A percentile compares a stretch with the other conserved stretches of the same genome.
Evolutionary conservation across 2,888 invertebrate species (phyloP).

Genomic region (Xylota sylvarum): DNA sequence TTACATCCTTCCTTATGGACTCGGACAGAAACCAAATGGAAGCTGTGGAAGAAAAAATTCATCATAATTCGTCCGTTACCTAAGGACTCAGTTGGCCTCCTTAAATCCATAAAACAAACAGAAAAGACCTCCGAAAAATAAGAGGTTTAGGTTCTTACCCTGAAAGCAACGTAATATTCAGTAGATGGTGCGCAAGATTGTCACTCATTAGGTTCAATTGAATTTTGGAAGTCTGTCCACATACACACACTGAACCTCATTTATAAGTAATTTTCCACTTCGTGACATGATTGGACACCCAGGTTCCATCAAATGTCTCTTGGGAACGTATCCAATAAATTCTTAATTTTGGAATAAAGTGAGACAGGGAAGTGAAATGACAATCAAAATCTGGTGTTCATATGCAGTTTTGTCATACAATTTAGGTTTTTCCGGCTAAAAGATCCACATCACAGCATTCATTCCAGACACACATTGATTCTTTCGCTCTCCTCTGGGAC

Average conservation of each 20-base stretch:
- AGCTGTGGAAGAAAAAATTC: not conserved
- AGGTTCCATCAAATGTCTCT: conserved; percentile 20
- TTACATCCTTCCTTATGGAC: conserved; percentile 12
- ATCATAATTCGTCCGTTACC: not conserved
- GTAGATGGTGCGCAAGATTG: conserved; percentile 35
- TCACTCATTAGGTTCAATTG: conserved; percentile 65
- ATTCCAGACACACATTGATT: conserved; percentile 17
- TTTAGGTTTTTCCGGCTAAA: conserved; percentile 16
- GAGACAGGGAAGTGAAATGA: not conserved
- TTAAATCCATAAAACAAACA: conserved; percentile 23
- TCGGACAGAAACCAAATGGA: not conserved
- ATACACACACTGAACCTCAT: conserved; percentile 18
- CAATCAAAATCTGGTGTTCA: conserved; percentile 7
- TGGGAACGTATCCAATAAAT: conserved; percentile 33
- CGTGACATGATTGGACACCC: conserved; percentile 12
- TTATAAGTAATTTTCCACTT: conserved; percentile 41
- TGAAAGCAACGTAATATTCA: conserved; percentile 22
- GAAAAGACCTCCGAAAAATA: conserved; percentile 1
- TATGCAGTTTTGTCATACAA: conserved; percentile 20
- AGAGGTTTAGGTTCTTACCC: conserved; percentile 18
- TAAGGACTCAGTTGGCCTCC: not conserved
- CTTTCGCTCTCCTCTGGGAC: not conserved
- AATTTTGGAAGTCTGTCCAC: conserved; percentile 28
- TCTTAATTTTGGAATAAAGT: conserved; percentile 1
- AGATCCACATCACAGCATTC: conserved; percentile 21